A percentile compares a stretch with the other conserved stretches of the same genome.
Evolutionary conservation across 2,888 invertebrate genomes (phyloP).

Genomic region (Drosophila diplacantha): DNA sequence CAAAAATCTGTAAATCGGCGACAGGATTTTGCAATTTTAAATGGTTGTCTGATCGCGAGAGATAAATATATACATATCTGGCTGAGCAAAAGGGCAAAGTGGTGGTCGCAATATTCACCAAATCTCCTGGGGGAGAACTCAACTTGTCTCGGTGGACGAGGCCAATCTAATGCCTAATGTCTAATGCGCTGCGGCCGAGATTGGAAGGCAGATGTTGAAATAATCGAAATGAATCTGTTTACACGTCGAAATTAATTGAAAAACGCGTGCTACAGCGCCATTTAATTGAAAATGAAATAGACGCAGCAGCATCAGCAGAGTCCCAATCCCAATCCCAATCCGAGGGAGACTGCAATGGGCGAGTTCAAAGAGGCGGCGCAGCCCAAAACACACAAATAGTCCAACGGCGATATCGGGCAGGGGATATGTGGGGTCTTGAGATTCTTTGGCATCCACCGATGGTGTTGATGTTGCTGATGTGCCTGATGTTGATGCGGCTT

Average conservation of each 20-base stretch:
- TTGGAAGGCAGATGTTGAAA: conserved; percentile 72
- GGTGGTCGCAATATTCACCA: conserved; percentile 16
- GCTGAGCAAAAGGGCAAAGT: conserved; percentile 4
- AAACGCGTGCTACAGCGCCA: conserved; percentile 66
- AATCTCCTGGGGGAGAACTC: conserved; percentile 2
- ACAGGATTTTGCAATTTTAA: conserved; percentile 50
- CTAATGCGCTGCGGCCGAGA: conserved; percentile 49
- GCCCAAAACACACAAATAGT: conserved; percentile 32
- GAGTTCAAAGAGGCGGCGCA: conserved; percentile 55
- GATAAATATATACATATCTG: background rate
- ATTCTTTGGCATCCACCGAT: conserved; percentile 33
- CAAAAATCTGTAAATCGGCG: conserved; percentile 48
- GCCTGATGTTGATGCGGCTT: conserved; percentile 12
- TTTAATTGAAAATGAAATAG: conserved; percentile 70
- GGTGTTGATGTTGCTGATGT: conserved; percentile 37
- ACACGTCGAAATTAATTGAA: conserved; percentile 74
- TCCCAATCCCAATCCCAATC: conserved; percentile 18
- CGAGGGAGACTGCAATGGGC: conserved; percentile 33
- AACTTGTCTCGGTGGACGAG: conserved; percentile 24
- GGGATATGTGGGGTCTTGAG: conserved; percentile 14
- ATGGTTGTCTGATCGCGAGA: conserved; percentile 20
- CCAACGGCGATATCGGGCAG: conserved; percentile 7
- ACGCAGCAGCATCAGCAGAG: conserved; percentile 23
- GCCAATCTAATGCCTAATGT: conserved; percentile 19
- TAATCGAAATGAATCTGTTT: conserved; percentile 76